A percentile compares a stretch with the other conserved stretches of the same genome.
These are phyloP conservation scores for Chironomus striatipennis DNA, from an alignment of 1,140 invertebrate genomes.

Conservation along the genomic window DNA sequence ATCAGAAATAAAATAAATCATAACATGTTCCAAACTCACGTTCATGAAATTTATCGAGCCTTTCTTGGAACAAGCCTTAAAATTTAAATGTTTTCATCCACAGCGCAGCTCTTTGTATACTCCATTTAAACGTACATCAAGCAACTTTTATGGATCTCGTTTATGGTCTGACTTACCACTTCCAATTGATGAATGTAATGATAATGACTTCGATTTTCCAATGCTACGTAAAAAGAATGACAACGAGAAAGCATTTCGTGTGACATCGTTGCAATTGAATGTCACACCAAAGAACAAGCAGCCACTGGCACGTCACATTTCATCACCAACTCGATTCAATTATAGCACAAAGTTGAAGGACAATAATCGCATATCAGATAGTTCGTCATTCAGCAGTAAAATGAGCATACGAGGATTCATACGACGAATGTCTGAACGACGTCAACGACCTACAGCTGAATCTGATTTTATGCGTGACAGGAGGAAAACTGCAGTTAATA, in stretches of 20 bases:
- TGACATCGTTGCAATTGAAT: constrained; percentile 25
- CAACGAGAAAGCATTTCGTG: constrained; percentile 16
- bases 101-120: constrained; percentile 27
- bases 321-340: constrained; percentile 29
- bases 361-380: background rate
- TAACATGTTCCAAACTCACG: too few species aligned
- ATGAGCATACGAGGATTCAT: background rate
- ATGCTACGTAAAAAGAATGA: background rate
- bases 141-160: constrained; percentile 44
- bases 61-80: too few species aligned
- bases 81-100: constrained; percentile 15
- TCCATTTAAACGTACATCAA: constrained; percentile 37
- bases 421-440: background rate
- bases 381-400: background rate
- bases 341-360: background rate
- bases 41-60: too few species aligned
- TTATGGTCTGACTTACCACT: constrained; percentile 52
- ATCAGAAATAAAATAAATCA: too few species aligned
- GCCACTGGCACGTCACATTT: constrained; percentile 33
- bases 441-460: background rate
- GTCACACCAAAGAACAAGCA: constrained; percentile 29
- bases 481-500: background rate
- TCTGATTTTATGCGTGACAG: background rate
- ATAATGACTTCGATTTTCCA: constrained; percentile 22
- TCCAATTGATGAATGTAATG: constrained; percentile 48